Base-by-base conservation (phyloP, 1,140 invertebrate species). In the Marisa cornuarietis region DNA sequence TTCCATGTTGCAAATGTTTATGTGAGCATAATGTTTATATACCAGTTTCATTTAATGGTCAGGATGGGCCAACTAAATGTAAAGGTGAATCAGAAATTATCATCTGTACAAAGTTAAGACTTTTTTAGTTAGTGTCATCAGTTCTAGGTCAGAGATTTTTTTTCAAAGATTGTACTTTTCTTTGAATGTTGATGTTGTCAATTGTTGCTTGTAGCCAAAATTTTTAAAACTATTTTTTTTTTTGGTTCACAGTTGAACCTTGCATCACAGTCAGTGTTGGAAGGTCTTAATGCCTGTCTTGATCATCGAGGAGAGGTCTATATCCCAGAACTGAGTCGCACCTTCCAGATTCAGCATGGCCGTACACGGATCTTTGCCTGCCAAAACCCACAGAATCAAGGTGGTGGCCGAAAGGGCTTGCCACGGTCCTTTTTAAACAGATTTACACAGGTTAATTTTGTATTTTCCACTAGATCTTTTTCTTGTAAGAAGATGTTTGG, bases 401-500 rank as follows among this genome's bases (percentile, higher is more conserved):
- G 99, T 58, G 97, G 98, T 5, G 97, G 96, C 3, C 93, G 99
- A 83, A 95, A 98, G 91, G 98, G 98, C 16, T 92, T 99, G 69
- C 99, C 99, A 0, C 94, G 96, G 87, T 99, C 98, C 1, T 99
- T 99, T 88, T 91, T 99, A 0, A 99, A 99, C 92, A 94, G 99
- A 86, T 99, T 99, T 87, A 98, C 96, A 31, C 97, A 98, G 93
- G 97, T 94, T 84, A 79, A 42, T 62, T 0, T 18, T 11, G 11
- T 18, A 18, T 58, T 58, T 58, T 11, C 54, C 22, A 54, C 73
- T 73, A 52, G 18, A 10, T 5, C 26, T 49, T 78, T 7, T 75
- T 49, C 6, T 24, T 61, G 22, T 16, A 42, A 2, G 6, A 58
- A 18, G 54, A 58, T 58, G 54, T 58, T 58, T 11, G 16, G 11